Evolutionary conservation across 2,888 invertebrate species (phyloP), one percentile per base, ranked within the genome.

Genomic region (Strigamia maritima): DNA sequence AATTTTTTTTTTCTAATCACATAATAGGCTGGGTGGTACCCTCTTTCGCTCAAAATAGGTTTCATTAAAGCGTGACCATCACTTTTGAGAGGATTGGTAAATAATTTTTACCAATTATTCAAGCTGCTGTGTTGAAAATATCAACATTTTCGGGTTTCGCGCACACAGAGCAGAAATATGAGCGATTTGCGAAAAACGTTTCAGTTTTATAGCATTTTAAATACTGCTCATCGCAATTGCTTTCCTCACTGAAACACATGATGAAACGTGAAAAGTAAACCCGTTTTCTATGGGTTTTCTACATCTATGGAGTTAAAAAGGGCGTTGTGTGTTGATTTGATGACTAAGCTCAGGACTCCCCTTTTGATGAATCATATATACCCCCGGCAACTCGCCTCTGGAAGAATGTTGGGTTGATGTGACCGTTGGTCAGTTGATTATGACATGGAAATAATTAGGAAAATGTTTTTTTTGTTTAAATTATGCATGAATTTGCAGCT

Each of bases 1-100:
- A 14, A 7, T 16, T 35, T 10, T n/a, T 49, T 14, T 49, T 60
- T 60, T 60, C n/a, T 60, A 60, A 60, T 60, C 19, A 60, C 19
- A 60, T 60, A 60, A 60, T 60, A 60, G 60, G 60, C 60, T 60
- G 19, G 60, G 60, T n/a, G 19, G 60, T 19, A 19, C 22, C 60
- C 60, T 19, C 19, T 2, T 60, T 60, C 60, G 60, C 22, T 10
- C 60, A n/a, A 22, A 60, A n/a, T 60, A 60, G 60, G 22, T n/a
- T 22, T 60, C 60, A 60, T 60, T 60, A 60, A 60, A 60, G 60
- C 60, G 60, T 60, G 60, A 60, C 60, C 60, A 60, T 60, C 60
- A 60, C 22, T 19, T 16, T 60, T 60, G 60, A 60, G 60, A 60
- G 60, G 8, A 60, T 60, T 60, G 16, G 16, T 40, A 40, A 14